A percentile compares a stretch with the other conserved stretches of the same genome.
Conservation (phyloP, 2,888 invertebrate species). For the Coecobrya sp. region DNA sequence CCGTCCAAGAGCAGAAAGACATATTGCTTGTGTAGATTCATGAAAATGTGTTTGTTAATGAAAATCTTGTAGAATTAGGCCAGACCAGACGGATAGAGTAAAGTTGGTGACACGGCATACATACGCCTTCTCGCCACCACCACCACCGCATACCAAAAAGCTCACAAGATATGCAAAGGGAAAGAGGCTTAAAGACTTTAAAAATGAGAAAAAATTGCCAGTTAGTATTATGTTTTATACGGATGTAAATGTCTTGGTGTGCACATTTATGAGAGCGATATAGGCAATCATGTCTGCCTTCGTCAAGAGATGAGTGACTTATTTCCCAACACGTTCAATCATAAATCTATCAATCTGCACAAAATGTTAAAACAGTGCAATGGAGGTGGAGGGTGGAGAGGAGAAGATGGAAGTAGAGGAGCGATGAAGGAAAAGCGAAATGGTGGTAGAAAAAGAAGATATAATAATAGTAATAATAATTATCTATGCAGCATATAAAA, state of each 20-base stretch:
- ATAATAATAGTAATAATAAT: background rate
- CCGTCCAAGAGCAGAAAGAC: conserved; percentile 1
- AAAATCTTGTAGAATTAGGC: conserved; percentile 23
- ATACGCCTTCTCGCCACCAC: background rate
- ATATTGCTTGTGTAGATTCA: conserved; percentile 21
- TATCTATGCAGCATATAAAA: background rate
- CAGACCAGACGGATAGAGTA: background rate
- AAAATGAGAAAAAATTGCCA: conserved; percentile 36
- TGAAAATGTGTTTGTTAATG: conserved; percentile 46
- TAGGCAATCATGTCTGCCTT: conserved; percentile 13
- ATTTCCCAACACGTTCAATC: conserved; percentile 75
- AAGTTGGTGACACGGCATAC: conserved; percentile 16
- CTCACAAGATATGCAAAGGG: background rate
- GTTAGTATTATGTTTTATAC: background rate
- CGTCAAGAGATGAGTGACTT: conserved; percentile 77
- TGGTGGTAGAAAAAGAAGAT: background rate
- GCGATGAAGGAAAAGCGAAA: conserved; percentile 15
- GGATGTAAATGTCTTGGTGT: conserved; percentile 13
- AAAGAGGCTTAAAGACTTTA: background rate
- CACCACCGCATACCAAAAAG: background rate
- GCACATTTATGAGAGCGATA: conserved; percentile 26
- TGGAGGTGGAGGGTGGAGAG: background rate
- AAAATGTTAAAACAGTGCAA: conserved; percentile 32
- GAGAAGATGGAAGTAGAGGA: conserved; percentile 12
- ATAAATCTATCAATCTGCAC: conserved; percentile 80